Evolutionary conservation across 2,113 vertebrate genomes (phyloP), one percentile per base, ranked within the genome.

Genomic region (Lagopus muta): DNA sequence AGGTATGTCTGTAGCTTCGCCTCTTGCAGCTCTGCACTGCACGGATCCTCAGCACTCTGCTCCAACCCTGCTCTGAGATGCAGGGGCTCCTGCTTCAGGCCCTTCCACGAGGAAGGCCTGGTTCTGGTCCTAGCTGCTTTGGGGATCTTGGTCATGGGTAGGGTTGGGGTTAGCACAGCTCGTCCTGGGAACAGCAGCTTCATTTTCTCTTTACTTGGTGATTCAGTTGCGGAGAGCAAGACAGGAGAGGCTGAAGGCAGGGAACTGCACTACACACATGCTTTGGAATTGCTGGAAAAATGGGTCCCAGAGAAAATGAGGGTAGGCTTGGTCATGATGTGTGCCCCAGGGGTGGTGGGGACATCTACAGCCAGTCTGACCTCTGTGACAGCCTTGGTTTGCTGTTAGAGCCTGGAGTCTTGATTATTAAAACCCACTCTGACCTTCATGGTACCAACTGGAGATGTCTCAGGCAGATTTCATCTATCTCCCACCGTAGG

Each of bases 401-500:
- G 22, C 32, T 64, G 8, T 18, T 66, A 75, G 47, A 93, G 25
- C 34, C n/a, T 62, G 57, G 57, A 45, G 10, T n/a, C 13, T 66
- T 38, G 24, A 15, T 30, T 62, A 61, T 36, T 61, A 52, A 81
- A 87, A 11, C 21, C 3, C 47, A 43, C 24, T 1, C 18, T 54
- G 54, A 36, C 5, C 34, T 88, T 69, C 20, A 20, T 11, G 10
- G 20, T n/a, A 22, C 36, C 2, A 6, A 5, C 0, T 1, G 18
- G 57, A 50, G 20, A 40, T 72, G 65, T 16, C 38, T 60, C 42
- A 45, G 55, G 65, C 25, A 82, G 79, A 45, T 78, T 52, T n/a
- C 15, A 8, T 11, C 25, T 71, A 8, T 11, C 25, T 71, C 50
- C 10, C 19, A 3, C 8, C 1, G 0, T 2, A 2, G 24, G 10